phyloP scores from a whole-genome alignment of 1,140 invertebrate species.

The Ips nitidus region DNA sequence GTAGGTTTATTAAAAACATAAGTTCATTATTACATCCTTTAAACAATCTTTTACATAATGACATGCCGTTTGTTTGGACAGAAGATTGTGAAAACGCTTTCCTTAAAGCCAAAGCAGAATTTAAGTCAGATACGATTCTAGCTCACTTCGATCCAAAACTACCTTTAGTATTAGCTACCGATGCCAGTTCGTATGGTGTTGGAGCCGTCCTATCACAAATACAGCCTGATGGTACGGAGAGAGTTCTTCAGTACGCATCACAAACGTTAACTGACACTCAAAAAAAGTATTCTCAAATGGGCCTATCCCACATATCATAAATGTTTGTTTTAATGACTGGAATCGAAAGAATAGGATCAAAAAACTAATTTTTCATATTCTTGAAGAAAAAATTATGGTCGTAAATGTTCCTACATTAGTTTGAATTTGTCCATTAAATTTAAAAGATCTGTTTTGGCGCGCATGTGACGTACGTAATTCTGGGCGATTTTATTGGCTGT shows the following conservation, averaged over 20 bases:
- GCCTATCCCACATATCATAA: too few species aligned
- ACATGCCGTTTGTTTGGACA: constrained; percentile 50
- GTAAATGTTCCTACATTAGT: too few species aligned
- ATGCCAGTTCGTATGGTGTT: constrained; percentile 41
- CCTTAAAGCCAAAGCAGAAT: constrained; percentile 42
- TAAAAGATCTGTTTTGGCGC: too few species aligned
- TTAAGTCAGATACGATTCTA: constrained; percentile 41
- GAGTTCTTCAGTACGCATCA: constrained; percentile 54
- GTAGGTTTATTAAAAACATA: too few species aligned
- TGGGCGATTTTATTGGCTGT: too few species aligned
- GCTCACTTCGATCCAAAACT: constrained; percentile 38
- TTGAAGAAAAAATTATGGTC: too few species aligned
- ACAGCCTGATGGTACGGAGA: constrained; percentile 45
- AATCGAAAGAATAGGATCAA: too few species aligned
- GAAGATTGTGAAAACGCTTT: constrained; percentile 39
- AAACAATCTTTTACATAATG: constrained; percentile 45
- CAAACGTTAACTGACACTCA: constrained; percentile 52
- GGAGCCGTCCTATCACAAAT: constrained; percentile 42
- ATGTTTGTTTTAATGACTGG: too few species aligned
- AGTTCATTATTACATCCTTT: too few species aligned
- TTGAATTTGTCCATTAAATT: too few species aligned
- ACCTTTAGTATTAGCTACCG: constrained; percentile 40
- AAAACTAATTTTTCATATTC: too few species aligned
- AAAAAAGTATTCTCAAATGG: constrained; percentile 56
- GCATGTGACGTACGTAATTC: too few species aligned